A percentile compares a stretch with the other conserved stretches of the same genome.
phyloP scores from a whole-genome alignment of 2,113 vertebrate genomes.

The Hippolais icterina region DNA sequence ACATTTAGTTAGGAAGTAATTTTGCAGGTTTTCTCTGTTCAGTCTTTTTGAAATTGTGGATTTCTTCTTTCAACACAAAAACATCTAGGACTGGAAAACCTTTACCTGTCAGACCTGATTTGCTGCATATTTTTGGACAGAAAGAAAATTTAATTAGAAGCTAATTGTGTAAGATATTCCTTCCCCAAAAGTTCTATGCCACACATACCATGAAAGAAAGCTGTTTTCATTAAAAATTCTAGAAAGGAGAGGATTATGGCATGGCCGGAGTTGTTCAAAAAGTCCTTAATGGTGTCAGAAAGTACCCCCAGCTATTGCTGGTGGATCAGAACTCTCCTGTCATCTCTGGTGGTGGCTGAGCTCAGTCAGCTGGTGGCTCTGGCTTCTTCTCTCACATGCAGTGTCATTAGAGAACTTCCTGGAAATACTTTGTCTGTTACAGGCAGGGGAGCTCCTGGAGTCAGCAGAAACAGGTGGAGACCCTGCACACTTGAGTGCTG shows the following conservation, averaged over 20 bases:
- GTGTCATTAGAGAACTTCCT: too few species aligned
- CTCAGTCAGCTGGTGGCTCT: neutral
- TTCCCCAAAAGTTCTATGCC: neutral
- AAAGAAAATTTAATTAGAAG: neutral
- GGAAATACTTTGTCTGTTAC: neutral
- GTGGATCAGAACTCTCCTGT: rapidly evolving
- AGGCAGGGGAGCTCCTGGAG: neutral
- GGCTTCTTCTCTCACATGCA: neutral
- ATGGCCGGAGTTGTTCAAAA: neutral
- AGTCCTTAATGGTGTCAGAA: neutral
- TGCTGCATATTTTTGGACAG: neutral
- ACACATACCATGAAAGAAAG: neutral
- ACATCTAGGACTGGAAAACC: neutral
- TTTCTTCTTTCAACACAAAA: neutral
- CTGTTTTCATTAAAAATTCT: neutral
- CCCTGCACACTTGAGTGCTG: too few species aligned
- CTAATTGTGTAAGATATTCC: neutral
- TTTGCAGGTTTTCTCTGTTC: neutral
- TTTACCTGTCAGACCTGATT: neutral
- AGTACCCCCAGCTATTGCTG: neutral
- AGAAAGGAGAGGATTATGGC: neutral
- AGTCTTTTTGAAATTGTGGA: neutral
- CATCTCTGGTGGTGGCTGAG: neutral
- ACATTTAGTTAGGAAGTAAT: neutral
- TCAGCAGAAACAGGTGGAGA: neutral